These are phyloP conservation scores for Mungos mungo DNA, from an alignment of 2,113 vertebrate genomes.

Conservation along the genomic window DNA sequence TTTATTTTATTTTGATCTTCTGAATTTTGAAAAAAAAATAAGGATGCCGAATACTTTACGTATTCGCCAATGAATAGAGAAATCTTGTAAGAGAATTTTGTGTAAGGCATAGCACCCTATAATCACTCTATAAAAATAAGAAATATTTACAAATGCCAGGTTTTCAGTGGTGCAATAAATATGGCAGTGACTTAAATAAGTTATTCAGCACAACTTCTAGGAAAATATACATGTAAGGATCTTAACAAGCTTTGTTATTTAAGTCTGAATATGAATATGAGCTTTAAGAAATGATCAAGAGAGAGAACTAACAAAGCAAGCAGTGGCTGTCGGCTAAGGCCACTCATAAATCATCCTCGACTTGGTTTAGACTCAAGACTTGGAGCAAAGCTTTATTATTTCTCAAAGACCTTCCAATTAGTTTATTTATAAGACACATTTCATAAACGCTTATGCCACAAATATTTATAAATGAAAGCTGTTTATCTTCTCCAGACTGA, in stretches of 20 bases:
- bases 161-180: constrained; percentile 72
- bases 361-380: constrained; percentile 23
- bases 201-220: constrained; percentile 53
- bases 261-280: constrained; percentile 47
- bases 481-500: constrained; percentile 13
- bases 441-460: constrained; percentile 27
- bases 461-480: background rate
- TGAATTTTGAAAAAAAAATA: constrained; percentile 54
- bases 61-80: constrained; percentile 72
- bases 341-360: background rate
- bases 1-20: constrained; percentile 71
- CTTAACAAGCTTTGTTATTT: constrained; percentile 54
- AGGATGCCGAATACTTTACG: constrained; percentile 71
- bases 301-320: background rate
- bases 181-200: constrained; percentile 61
- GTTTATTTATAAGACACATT: constrained; percentile 49
- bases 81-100: constrained; percentile 75
- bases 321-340: background rate
- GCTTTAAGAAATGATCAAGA: constrained; percentile 24
- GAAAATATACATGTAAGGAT: background rate
- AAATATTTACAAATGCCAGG: constrained; percentile 81
- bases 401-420: constrained; percentile 6
- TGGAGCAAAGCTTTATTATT: background rate
- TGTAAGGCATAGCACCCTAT: constrained; percentile 77
- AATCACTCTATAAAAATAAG: constrained; percentile 81